Evolutionary conservation across 2,888 invertebrate genomes (phyloP), one percentile per base, ranked within the genome.

Genomic region (Lomographa bimaculata): DNA sequence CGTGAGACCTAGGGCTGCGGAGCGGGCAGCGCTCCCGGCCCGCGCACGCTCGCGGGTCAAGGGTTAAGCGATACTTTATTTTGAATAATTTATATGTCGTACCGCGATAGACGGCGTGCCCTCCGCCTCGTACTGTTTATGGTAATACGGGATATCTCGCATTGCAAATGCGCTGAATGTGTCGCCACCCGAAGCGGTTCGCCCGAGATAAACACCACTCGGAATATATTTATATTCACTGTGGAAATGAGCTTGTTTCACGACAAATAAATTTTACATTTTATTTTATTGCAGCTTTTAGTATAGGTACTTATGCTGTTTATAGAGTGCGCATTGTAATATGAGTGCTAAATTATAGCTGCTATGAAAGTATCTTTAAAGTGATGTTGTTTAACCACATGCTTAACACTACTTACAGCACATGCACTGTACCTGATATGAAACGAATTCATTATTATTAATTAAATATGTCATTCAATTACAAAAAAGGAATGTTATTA

Each of bases 1-100:
- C 23, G 27, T 26, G 35, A 39, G 36, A 39, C 39, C 34, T 16
- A 8, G 2, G 16, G 35, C 37, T 30, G 34, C 32, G 29, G 32
- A 20, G 11, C 30, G 19, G 30, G 3, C 17, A 16, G 47, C 48
- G 52, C 63, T 63, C 58, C 60, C 56, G 64, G 53, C 23, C 38
- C 32, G 18, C 28, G 40, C 37, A 43, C 42, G 42, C 42, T 12
- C 60, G 66, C 63, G 67, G 83, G 81, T 86, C 82, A 74, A 55
- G 59, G 89, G 89, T 86, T 89, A 89, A 89, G 83, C 89, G 87
- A 89, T 89, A 89, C 89, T 89, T 89, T 87, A 89, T 87, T 89
- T 87, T 89, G 89, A 89, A 89, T 89, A 87, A 89, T 89, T 87
- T 89, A 89, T 87, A 86, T 86, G 85, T 86, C 81, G 80, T 75